Evolutionary conservation across 1,140 invertebrate genomes (phyloP).

Genomic region (Drosophila simulans): DNA sequence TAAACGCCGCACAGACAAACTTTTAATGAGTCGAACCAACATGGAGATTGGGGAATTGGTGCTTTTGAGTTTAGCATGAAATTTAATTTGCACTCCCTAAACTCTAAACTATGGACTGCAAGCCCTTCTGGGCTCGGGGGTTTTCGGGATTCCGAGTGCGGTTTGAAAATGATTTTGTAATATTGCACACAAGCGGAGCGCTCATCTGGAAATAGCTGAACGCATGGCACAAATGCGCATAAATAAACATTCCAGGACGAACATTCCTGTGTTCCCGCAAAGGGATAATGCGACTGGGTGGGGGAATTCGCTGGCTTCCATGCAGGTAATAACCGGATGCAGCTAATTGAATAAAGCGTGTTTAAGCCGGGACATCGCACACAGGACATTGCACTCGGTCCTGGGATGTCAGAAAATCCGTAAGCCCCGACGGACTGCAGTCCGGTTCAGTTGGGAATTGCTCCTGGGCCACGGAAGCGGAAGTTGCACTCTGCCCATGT

Average conservation of each 20-base stretch:
- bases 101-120: conserved; percentile 48
- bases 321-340: conserved; percentile 82
- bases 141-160: conserved; percentile 42
- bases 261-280: conserved; percentile 48
- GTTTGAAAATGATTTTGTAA: conserved; percentile 80
- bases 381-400: conserved; percentile 38
- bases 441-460: conserved; percentile 32
- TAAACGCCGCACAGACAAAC: conserved; percentile 52
- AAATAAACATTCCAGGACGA: conserved; percentile 65
- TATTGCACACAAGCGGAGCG: conserved; percentile 70
- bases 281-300: conserved; percentile 15
- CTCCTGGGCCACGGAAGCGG: conserved; percentile 43
- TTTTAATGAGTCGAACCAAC: conserved; percentile 61
- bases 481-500: conserved; percentile 35
- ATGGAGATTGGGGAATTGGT: conserved; percentile 13
- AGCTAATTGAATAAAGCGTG: conserved; percentile 81
- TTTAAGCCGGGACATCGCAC: conserved; percentile 60
- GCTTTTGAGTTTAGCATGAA: conserved; percentile 53
- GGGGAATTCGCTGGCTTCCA: conserved; percentile 10
- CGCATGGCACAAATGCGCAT: conserved; percentile 57
- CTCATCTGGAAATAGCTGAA: conserved; percentile 76
- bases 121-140: background rate
- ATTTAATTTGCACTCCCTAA: conserved; percentile 69
- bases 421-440: conserved; percentile 15
- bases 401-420: conserved; percentile 14